A percentile compares a stretch with the other conserved stretches of the same genome.
Conservation (phyloP, 2,888 invertebrate species). For the Pyrochroa serraticornis region DNA sequence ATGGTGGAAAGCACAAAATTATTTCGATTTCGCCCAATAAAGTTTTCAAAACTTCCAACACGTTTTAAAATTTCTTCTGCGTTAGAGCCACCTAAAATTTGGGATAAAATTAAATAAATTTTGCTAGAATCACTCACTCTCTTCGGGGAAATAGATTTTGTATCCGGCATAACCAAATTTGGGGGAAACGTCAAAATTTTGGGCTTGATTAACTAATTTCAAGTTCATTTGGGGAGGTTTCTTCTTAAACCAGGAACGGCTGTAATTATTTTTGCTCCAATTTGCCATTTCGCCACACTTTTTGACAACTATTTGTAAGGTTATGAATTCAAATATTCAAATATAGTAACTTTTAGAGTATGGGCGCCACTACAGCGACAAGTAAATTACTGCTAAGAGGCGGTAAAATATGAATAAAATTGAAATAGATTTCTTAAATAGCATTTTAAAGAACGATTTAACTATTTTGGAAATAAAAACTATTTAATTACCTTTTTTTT, state of each 20-base stretch:
- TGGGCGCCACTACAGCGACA: no score
- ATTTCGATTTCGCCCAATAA: constrained; percentile 59
- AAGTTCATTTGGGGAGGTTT: constrained; percentile 9
- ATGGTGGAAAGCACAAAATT: constrained; percentile 65
- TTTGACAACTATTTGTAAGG: background rate
- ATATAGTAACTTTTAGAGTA: no score
- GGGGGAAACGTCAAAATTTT: constrained; percentile 43
- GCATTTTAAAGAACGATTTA: no score
- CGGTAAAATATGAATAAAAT: no score
- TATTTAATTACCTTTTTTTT: no score
- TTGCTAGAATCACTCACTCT: constrained; percentile 32
- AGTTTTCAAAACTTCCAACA: constrained; percentile 63
- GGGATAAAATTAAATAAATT: background rate
- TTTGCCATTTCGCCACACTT: background rate
- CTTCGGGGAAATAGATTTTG: constrained; percentile 79
- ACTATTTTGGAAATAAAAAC: no score
- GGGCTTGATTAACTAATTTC: constrained; percentile 18
- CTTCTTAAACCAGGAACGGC: constrained; percentile 18
- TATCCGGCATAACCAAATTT: constrained; percentile 67
- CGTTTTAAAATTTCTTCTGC: constrained; percentile 60
- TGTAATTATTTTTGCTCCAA: background rate
- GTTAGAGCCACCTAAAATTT: constrained; percentile 32
- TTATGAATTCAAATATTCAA: background rate
- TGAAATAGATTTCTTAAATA: no score
- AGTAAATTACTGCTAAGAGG: no score